Percentiles rank a stretch among this genome's conserved stretches.
phyloP scores from a whole-genome alignment of 2,888 invertebrate genomes.

The Dolichopus griseipennis region DNA sequence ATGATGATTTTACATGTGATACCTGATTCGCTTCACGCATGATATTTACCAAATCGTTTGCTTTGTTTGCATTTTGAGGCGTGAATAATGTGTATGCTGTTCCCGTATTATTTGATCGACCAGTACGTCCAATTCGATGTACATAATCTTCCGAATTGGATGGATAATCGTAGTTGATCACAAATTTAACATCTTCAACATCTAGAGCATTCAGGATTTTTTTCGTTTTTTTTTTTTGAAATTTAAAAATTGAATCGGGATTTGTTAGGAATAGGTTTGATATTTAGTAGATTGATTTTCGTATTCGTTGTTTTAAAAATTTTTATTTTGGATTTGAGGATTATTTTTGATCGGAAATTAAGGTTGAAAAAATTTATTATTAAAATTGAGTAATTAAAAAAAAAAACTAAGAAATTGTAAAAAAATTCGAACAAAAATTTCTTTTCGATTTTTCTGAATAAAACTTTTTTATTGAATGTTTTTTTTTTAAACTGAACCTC shows the following conservation, averaged over 20 bases:
- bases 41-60: constrained; percentile 82
- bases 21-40: constrained; percentile 89
- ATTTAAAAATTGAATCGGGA: not conserved
- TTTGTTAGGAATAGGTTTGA: not conserved
- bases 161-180: constrained; percentile 98
- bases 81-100: constrained; percentile 97
- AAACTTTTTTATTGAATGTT: constrained; percentile 26
- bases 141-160: constrained; percentile 97
- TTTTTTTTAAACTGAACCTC: constrained; percentile 41
- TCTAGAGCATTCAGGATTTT: constrained; percentile 49
- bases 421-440: constrained; percentile 40
- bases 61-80: constrained; percentile 80
- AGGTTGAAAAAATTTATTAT: constrained; percentile 1
- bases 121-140: constrained; percentile 86
- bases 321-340: not conserved
- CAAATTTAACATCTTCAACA: constrained; percentile 98
- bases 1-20: constrained; percentile 17
- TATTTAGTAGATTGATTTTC: constrained; percentile 9
- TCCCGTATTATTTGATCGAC: constrained; percentile 83
- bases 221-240: constrained; percentile 11
- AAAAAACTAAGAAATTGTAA: not conserved
- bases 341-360: not conserved
- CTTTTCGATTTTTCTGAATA: constrained; percentile 24
- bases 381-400: constrained; percentile 7
- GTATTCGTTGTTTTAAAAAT: not conserved